A percentile compares a stretch with the other conserved stretches of the same genome.
Conservation (phyloP, 2,797 vertebrate species). For the Pelodytes ibericus region DNA sequence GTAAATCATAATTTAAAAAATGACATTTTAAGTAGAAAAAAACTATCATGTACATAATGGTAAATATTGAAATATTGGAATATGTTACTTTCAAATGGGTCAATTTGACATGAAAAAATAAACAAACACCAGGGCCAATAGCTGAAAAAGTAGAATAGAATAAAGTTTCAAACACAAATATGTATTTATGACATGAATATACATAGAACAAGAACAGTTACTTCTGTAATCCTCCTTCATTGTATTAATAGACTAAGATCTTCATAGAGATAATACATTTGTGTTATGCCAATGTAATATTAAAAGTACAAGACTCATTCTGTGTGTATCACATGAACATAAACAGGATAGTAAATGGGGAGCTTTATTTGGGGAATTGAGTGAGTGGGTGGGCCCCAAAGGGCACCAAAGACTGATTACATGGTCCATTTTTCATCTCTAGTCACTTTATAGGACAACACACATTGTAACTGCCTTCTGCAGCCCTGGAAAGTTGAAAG, state of each 20-base stretch:
- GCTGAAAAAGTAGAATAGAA: no score
- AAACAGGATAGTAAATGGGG: constrained; percentile 53
- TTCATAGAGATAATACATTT: constrained; percentile 49
- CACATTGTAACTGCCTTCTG: constrained; percentile 61
- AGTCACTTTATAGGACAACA: constrained; percentile 60
- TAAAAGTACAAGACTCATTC: constrained; percentile 59
- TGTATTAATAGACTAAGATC: no score
- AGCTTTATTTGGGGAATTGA: constrained; percentile 49
- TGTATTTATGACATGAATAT: constrained; percentile 50
- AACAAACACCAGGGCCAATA: no score
- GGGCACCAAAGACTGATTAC: constrained; percentile 56
- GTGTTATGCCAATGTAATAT: constrained; percentile 54
- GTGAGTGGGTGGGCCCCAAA: constrained; percentile 56
- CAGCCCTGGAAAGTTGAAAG: constrained; percentile 61
- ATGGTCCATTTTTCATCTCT: constrained; percentile 58
- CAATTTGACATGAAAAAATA: no score
- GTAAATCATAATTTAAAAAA: no score
- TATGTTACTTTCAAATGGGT: no score
- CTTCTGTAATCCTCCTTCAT: neutral
- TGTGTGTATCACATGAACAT: constrained; percentile 53
- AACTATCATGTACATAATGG: no score
- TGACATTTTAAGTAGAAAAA: no score
- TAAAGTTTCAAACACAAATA: no score
- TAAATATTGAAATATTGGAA: no score
- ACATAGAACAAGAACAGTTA: constrained; percentile 53